Evolutionary conservation across 2,113 vertebrate genomes (phyloP).

Genomic region (Microcebus lehilahytsara): DNA sequence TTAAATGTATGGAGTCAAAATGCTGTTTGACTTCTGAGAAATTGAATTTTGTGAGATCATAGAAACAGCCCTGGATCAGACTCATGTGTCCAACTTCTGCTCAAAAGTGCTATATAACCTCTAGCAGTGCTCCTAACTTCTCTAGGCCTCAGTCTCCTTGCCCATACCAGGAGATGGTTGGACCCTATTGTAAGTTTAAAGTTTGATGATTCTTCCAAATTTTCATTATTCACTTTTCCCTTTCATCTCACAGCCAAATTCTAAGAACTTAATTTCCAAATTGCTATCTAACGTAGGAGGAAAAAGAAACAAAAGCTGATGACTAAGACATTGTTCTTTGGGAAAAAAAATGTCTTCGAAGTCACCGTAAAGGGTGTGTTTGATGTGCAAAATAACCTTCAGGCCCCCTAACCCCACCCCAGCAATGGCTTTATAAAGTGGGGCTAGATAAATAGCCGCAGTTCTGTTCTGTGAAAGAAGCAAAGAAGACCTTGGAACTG

Average conservation of each 20-base stretch:
- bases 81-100: background rate
- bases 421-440: background rate
- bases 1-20: conserved; percentile 30
- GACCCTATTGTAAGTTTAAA: background rate
- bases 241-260: conserved; percentile 18
- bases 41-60: background rate
- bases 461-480: background rate
- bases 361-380: background rate
- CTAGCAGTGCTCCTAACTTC: background rate
- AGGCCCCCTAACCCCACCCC: background rate
- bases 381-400: background rate
- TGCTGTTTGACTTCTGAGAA: conserved; percentile 40
- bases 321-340: background rate
- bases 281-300: background rate
- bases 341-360: background rate
- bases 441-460: background rate
- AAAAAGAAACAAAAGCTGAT: background rate
- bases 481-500: background rate
- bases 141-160: background rate
- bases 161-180: background rate
- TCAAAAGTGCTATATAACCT: background rate
- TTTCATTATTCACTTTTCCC: background rate
- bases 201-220: background rate
- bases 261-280: background rate
- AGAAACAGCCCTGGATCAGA: background rate